Evolutionary conservation across 2,113 vertebrate species (phyloP).

Genomic region (Illadopsis cleaveri): DNA sequence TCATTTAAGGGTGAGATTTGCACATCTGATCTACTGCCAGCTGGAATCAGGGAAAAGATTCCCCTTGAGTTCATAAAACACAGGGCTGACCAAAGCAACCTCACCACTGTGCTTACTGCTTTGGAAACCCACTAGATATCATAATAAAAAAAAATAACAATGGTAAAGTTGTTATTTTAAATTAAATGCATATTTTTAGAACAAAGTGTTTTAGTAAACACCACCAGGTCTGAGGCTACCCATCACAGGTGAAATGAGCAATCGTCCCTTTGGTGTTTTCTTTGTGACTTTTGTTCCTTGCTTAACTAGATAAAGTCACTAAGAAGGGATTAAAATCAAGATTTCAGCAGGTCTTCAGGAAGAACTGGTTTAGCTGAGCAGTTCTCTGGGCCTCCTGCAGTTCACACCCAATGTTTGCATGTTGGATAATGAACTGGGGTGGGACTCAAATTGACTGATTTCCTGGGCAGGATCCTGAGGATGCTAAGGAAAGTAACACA

Average conservation of each 20-base stretch:
- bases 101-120: neutral
- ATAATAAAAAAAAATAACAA: neutral
- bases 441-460: neutral
- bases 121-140: neutral
- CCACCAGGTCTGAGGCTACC: neutral
- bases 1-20: neutral
- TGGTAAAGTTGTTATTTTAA: neutral
- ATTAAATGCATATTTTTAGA: neutral
- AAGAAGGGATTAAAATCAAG: neutral
- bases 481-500: neutral
- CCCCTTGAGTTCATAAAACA: neutral
- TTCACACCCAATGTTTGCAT: neutral
- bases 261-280: neutral
- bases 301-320: neutral
- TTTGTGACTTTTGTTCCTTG: neutral
- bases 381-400: neutral
- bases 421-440: neutral
- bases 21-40: neutral
- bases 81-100: neutral
- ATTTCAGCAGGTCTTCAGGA: neutral
- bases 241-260: neutral
- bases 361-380: neutral
- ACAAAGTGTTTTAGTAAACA: neutral
- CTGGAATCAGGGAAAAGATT: neutral
- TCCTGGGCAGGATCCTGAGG: neutral